Evolutionary conservation across 2,113 vertebrate genomes (phyloP).

Genomic region (Barbus barbus): DNA sequence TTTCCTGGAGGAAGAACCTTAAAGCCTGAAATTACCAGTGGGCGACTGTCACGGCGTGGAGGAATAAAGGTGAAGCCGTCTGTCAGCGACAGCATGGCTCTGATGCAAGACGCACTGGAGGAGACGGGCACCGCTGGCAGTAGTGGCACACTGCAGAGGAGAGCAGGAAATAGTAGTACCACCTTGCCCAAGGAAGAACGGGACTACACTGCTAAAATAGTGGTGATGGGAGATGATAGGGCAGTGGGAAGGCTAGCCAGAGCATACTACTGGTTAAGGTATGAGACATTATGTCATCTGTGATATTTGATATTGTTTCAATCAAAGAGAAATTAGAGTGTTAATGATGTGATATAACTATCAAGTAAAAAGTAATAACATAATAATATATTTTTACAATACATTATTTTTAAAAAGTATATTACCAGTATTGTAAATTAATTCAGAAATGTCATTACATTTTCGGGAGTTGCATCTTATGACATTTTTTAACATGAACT

Average conservation of each 20-base stretch:
- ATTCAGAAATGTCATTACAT: not conserved
- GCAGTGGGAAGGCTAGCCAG: conserved; percentile 86
- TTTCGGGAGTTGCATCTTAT: not conserved
- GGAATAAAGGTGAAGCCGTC: conserved; percentile 83
- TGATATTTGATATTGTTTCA: not conserved
- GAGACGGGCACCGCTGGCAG: conserved; percentile 53
- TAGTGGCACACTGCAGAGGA: conserved; percentile 70
- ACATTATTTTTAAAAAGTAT: no score
- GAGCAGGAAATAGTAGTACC: conserved; percentile 55
- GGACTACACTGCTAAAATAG: conserved; percentile 83
- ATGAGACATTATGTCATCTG: conserved; percentile 20
- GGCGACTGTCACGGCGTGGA: conserved; percentile 78
- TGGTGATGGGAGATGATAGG: conserved; percentile 87
- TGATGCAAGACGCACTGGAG: conserved; percentile 76
- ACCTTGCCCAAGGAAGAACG: conserved; percentile 71
- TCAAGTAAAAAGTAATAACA: not conserved
- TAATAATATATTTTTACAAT: not conserved
- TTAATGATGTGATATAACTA: not conserved
- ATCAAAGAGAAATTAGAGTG: not conserved
- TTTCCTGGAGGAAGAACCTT: not conserved
- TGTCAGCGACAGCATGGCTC: conserved; percentile 69
- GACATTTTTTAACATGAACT: not conserved
- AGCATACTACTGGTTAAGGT: conserved; percentile 87
- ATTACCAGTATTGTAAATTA: not conserved
- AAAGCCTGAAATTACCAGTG: not conserved